A percentile compares a stretch with the other conserved stretches of the same genome.
These are phyloP conservation scores for Emydocephalus ijimae DNA, from an alignment of 2,113 vertebrate species.

Conservation along the genomic window DNA sequence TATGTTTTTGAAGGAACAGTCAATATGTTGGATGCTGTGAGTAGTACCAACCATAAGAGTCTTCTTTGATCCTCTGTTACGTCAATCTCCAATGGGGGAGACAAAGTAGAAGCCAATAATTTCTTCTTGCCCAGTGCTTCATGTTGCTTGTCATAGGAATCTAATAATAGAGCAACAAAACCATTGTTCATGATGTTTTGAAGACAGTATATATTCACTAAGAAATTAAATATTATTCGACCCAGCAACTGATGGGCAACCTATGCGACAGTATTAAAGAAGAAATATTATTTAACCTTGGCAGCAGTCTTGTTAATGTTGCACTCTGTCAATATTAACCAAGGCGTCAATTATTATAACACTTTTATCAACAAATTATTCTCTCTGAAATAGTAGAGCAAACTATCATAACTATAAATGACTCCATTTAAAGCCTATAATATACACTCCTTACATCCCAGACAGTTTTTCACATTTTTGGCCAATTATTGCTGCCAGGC, in stretches of 20 bases:
- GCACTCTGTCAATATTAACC: conserved; percentile 57
- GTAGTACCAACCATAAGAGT: conserved; percentile 78
- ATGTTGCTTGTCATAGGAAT: conserved; percentile 84
- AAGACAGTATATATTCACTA: conserved; percentile 42
- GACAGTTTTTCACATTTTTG: conserved; percentile 29
- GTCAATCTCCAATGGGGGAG: conserved; percentile 82
- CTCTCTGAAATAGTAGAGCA: conserved; percentile 46
- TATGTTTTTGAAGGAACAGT: neutral
- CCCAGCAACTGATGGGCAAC: conserved; percentile 47
- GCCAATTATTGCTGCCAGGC: conserved; percentile 50
- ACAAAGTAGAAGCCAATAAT: conserved; percentile 80
- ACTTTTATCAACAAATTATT: conserved; percentile 48
- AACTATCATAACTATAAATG: conserved; percentile 30
- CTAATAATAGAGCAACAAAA: conserved; percentile 70
- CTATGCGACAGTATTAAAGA: conserved; percentile 42
- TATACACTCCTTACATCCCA: conserved; percentile 26
- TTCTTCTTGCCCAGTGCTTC: conserved; percentile 74
- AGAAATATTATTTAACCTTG: conserved; percentile 38
- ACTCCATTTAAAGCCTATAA: conserved; percentile 41
- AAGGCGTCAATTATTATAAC: conserved; percentile 44
- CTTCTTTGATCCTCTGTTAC: conserved; percentile 86
- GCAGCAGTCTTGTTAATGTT: conserved; percentile 51
- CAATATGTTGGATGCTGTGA: conserved; percentile 1
- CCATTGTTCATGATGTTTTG: conserved; percentile 41
- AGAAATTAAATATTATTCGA: conserved; percentile 50